Evolutionary conservation across 2,888 invertebrate genomes (phyloP).

Genomic region (Standfussiana lucernea): DNA sequence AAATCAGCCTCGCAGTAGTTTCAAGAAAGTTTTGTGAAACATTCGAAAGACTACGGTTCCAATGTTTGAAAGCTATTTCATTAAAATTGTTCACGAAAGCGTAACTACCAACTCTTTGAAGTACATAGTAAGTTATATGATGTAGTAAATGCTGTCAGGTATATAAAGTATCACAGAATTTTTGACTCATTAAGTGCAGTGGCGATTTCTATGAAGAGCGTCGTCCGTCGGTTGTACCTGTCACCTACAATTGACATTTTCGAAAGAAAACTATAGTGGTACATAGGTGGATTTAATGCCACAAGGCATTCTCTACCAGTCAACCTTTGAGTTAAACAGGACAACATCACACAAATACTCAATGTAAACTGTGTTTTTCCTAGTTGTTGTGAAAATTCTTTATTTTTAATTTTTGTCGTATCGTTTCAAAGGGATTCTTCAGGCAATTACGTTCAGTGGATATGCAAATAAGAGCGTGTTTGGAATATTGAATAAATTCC

Average conservation of each 20-base stretch:
- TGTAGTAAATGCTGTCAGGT: conserved; percentile 8
- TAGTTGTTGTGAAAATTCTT: not conserved
- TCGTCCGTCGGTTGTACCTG: conserved; percentile 10
- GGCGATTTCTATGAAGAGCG: conserved; percentile 55
- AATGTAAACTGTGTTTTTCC: not conserved
- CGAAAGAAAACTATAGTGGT: conserved; percentile 6
- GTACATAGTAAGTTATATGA: not conserved
- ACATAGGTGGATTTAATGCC: too few relatives aligned
- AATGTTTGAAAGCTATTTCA: conserved; percentile 30
- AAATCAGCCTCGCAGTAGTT: conserved; percentile 14
- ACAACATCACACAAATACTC: not conserved
- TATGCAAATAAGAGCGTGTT: conserved; percentile 43
- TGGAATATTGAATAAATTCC: conserved; percentile 34
- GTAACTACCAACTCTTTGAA: not conserved
- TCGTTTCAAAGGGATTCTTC: conserved; percentile 13
- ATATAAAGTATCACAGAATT: conserved; percentile 8
- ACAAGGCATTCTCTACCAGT: too few relatives aligned
- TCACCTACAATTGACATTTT: conserved; percentile 57
- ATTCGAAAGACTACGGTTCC: conserved; percentile 8
- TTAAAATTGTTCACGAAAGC: conserved; percentile 33
- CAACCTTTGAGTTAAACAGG: too few relatives aligned
- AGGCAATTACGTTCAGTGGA: conserved; percentile 2
- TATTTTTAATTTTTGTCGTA: conserved; percentile 8
- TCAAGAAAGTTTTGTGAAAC: conserved; percentile 5
- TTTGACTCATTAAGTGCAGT: conserved; percentile 45